A percentile compares a stretch with the other conserved stretches of the same genome.
Evolutionary conservation across 1,140 invertebrate species (phyloP).

Genomic region (Laupala kohalensis): DNA sequence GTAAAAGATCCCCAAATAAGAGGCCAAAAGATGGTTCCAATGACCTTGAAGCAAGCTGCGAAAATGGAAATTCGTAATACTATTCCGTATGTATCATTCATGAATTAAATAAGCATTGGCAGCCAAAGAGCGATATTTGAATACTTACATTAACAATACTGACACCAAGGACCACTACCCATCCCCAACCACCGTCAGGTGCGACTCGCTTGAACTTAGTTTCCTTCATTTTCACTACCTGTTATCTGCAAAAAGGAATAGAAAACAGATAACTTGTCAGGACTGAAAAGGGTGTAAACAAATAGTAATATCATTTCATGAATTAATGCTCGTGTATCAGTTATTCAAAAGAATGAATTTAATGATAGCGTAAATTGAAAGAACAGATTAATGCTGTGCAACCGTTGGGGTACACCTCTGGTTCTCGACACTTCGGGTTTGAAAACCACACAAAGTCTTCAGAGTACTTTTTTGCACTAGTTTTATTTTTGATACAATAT

Average conservation of each 20-base stretch:
- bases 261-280: no score
- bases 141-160: slow-evolving; percentile 64
- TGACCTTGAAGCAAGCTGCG: slow-evolving; percentile 57
- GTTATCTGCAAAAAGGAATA: slow-evolving; percentile 1
- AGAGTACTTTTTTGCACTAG: no score
- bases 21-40: slow-evolving; percentile 64
- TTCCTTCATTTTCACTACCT: background rate
- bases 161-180: slow-evolving; percentile 64
- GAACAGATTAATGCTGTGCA: no score
- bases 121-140: background rate
- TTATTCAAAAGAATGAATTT: no score
- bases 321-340: no score
- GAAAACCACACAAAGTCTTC: no score
- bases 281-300: no score
- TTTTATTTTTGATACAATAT: no score
- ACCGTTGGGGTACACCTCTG: no score
- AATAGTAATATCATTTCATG: no score
- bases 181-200: slow-evolving; percentile 66
- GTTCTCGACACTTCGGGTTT: no score
- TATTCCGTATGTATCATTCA: background rate
- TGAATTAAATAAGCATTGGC: background rate
- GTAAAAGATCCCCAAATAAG: slow-evolving; percentile 54
- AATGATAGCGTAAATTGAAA: no score
- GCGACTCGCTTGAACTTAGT: slow-evolving; percentile 36
- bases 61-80: slow-evolving; percentile 15